These are phyloP conservation scores for Papilio glaucus DNA, from an alignment of 1,140 invertebrate genomes.

Conservation along the genomic window DNA sequence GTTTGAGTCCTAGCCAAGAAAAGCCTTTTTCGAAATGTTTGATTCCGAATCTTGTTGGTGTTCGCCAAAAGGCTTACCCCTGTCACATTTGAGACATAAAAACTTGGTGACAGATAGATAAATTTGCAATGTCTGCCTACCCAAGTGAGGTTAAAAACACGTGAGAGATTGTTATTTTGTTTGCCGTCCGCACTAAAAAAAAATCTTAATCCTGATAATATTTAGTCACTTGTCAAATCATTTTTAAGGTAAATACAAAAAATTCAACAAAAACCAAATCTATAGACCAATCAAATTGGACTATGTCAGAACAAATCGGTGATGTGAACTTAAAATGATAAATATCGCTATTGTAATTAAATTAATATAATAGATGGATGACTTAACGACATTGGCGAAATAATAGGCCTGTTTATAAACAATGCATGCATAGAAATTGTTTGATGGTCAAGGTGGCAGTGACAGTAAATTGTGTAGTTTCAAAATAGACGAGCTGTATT, in stretches of 20 bases:
- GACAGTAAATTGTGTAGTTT: not conserved
- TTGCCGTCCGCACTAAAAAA: too few relatives aligned
- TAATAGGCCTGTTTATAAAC: conserved; percentile 1
- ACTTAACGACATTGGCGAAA: not conserved
- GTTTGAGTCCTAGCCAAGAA: too few relatives aligned
- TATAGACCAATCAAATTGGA: not conserved
- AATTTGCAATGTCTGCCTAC: too few relatives aligned
- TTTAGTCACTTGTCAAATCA: too few relatives aligned
- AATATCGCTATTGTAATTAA: conserved; percentile 1
- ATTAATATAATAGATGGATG: not conserved
- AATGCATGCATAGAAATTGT: conserved; percentile 9
- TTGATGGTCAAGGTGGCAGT: not conserved
- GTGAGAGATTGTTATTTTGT: too few relatives aligned
- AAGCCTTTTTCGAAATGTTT: too few relatives aligned
- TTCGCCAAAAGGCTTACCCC: too few relatives aligned
- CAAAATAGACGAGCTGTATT: not conserved
- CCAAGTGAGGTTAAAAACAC: too few relatives aligned
- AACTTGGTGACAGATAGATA: too few relatives aligned
- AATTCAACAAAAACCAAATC: not conserved
- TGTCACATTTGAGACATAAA: too few relatives aligned
- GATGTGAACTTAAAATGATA: not conserved
- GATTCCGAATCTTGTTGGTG: too few relatives aligned
- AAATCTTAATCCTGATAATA: too few relatives aligned
- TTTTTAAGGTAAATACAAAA: not conserved
- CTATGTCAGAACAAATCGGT: not conserved